Evolutionary conservation across 2,113 vertebrate species (phyloP).

Genomic region (Menura novaehollandiae): DNA sequence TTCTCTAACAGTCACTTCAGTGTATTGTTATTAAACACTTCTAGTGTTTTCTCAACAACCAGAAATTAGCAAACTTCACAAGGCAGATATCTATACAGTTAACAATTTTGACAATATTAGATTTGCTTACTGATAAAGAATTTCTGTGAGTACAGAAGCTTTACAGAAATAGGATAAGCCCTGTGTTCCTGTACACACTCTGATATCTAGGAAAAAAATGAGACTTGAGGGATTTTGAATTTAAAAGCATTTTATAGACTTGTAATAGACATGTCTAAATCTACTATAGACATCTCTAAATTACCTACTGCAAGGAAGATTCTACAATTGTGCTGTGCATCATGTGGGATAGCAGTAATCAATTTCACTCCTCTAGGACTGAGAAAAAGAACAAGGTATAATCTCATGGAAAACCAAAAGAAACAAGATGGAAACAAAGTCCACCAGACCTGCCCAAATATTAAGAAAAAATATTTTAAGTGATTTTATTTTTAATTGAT

Average conservation of each 20-base stretch:
- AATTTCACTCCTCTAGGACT: neutral
- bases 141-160: neutral
- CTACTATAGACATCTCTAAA: neutral
- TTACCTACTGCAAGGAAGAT: neutral
- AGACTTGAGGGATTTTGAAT: neutral
- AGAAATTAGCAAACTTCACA: neutral
- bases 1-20: neutral
- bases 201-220: rapidly evolving
- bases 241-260: neutral
- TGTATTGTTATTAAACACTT: neutral
- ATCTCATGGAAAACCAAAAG: neutral
- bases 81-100: neutral
- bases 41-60: neutral
- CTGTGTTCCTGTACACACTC: neutral
- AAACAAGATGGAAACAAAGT: neutral
- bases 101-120: neutral
- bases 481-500: neutral
- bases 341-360: neutral
- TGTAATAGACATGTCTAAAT: neutral
- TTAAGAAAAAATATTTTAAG: neutral
- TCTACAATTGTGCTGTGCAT: neutral
- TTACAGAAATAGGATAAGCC: neutral
- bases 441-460: neutral
- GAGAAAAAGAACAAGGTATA: neutral
- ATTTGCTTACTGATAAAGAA: neutral